These are phyloP conservation scores for Macrosteles quadrilineatus DNA, from an alignment of 1,140 invertebrate genomes.

Conservation along the genomic window DNA sequence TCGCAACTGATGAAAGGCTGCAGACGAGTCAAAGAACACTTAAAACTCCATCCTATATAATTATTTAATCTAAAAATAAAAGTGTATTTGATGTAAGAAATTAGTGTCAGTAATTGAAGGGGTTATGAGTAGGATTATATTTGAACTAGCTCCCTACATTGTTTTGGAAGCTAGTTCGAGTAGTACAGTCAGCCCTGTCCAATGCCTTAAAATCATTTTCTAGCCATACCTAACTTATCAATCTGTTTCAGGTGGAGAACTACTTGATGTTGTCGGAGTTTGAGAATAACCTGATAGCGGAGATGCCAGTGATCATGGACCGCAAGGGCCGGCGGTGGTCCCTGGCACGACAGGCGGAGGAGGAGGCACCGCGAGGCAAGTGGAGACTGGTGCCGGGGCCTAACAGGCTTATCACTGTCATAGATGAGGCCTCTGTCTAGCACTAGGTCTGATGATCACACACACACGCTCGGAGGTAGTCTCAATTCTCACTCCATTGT, in stretches of 20 bases:
- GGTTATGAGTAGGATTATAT: too few species aligned
- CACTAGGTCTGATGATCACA: conserved; percentile 18
- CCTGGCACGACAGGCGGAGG: conserved; percentile 54
- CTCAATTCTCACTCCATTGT: not conserved
- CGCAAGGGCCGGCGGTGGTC: conserved; percentile 70
- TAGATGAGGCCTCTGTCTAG: conserved; percentile 65
- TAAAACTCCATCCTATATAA: too few species aligned
- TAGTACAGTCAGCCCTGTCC: too few species aligned
- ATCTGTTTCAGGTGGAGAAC: conserved; percentile 63
- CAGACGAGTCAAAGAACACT: too few species aligned
- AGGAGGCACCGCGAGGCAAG: conserved; percentile 45
- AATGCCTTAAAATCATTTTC: too few species aligned
- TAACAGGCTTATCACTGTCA: conserved; percentile 68
- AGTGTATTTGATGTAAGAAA: too few species aligned
- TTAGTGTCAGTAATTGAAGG: too few species aligned
- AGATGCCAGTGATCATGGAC: conserved; percentile 71
- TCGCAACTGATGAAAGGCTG: too few species aligned
- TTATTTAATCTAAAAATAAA: too few species aligned
- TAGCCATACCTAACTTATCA: too few species aligned
- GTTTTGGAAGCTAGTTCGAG: too few species aligned
- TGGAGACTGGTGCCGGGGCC: conserved; percentile 49
- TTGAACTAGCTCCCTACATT: too few species aligned
- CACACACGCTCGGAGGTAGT: not conserved
- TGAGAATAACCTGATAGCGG: conserved; percentile 81
- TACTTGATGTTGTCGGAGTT: conserved; percentile 85